These are phyloP conservation scores for Leucosticte australis DNA, from an alignment of 2,113 vertebrate species.

Conservation along the genomic window DNA sequence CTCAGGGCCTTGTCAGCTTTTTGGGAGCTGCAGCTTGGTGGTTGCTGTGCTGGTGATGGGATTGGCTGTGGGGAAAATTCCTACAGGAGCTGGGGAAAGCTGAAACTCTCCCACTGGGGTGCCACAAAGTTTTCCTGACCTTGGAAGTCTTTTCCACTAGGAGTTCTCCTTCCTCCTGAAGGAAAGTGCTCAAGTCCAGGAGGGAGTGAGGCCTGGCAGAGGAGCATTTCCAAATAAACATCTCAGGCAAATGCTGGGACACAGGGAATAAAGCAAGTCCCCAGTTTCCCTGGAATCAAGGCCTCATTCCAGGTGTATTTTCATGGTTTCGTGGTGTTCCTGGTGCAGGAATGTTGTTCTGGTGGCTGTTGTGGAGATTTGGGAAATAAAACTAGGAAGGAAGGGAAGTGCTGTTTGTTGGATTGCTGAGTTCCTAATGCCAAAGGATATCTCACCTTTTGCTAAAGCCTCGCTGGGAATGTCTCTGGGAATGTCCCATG, in stretches of 20 bases:
- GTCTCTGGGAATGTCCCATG: neutral
- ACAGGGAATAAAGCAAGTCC: neutral
- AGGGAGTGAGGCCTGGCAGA: neutral
- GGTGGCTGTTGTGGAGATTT: neutral
- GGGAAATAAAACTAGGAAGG: neutral
- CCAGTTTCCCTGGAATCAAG: neutral
- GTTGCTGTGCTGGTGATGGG: neutral
- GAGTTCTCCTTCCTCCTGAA: neutral
- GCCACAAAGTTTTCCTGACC: neutral
- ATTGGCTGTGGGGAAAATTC: neutral
- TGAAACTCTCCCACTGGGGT: neutral
- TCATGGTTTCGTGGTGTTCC: rapidly evolving
- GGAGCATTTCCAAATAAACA: neutral
- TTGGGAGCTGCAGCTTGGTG: neutral
- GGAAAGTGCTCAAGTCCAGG: neutral
- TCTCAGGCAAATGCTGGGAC: neutral
- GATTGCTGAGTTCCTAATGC: neutral
- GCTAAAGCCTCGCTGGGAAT: neutral
- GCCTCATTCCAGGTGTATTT: neutral
- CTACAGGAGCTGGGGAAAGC: neutral
- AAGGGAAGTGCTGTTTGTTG: neutral
- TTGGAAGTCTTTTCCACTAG: neutral
- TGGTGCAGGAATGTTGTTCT: neutral
- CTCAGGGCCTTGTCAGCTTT: neutral
- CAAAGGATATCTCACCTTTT: neutral